These are phyloP conservation scores for Ichneumon xanthorius DNA, from an alignment of 2,888 invertebrate genomes.

Conservation along the genomic window DNA sequence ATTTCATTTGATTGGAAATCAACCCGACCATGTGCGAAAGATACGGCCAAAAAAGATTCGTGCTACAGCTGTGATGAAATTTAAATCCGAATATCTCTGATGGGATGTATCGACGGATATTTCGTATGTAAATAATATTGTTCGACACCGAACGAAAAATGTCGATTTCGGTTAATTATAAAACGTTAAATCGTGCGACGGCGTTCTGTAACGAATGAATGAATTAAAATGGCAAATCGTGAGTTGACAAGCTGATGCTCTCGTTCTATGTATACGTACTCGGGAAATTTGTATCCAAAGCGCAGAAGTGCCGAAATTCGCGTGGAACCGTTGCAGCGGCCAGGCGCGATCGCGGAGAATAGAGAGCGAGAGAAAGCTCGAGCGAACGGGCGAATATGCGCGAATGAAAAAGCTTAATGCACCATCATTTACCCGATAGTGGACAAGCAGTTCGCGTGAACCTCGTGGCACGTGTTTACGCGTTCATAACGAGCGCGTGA, in stretches of 20 bases:
- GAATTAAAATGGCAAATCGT: slow-evolving; percentile 64
- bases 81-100: background rate
- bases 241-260: slow-evolving; percentile 55
- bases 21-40: background rate
- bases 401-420: slow-evolving; percentile 84
- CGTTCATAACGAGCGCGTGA: slow-evolving; percentile 83
- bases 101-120: background rate
- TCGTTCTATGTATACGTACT: background rate
- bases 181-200: slow-evolving; percentile 17
- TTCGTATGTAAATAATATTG: background rate
- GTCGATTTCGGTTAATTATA: slow-evolving; percentile 33
- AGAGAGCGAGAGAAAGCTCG: slow-evolving; percentile 15
- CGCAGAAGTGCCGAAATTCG: slow-evolving; percentile 55
- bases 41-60: background rate
- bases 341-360: slow-evolving; percentile 5
- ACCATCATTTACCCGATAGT: slow-evolving; percentile 84
- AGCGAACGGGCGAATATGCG: slow-evolving; percentile 67
- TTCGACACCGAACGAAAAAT: slow-evolving; percentile 36
- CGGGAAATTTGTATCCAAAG: slow-evolving; percentile 50
- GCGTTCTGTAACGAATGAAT: slow-evolving; percentile 41
- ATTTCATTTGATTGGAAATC: slow-evolving; percentile 14
- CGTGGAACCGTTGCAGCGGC: slow-evolving; percentile 38
- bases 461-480: slow-evolving; percentile 82
- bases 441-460: slow-evolving; percentile 81
- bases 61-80: background rate